Evolutionary conservation across 2,113 vertebrate species (phyloP).

Genomic region (Lutjanus erythropterus): DNA sequence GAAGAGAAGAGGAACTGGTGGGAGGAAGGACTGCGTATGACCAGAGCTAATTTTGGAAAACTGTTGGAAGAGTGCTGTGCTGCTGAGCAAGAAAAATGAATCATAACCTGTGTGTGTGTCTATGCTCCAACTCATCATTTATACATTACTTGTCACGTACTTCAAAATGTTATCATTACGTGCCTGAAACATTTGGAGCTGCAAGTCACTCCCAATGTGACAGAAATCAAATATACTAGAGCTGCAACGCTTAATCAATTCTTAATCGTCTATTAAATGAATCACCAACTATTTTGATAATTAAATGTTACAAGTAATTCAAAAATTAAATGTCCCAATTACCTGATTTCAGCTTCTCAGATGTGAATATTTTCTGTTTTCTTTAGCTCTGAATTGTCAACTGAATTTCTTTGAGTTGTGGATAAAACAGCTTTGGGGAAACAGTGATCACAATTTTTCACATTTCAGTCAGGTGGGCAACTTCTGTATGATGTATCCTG

Average conservation of each 20-base stretch:
- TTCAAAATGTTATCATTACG: not conserved
- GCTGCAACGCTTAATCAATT: too few relatives aligned
- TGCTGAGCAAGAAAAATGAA: slow-evolving; percentile 58
- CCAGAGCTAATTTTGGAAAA: slow-evolving; percentile 69
- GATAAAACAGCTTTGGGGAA: too few relatives aligned
- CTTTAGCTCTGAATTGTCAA: too few relatives aligned
- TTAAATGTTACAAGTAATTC: too few relatives aligned
- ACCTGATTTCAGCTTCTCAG: too few relatives aligned
- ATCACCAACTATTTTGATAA: too few relatives aligned
- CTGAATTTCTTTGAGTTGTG: too few relatives aligned
- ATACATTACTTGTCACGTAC: not conserved
- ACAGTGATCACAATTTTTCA: too few relatives aligned
- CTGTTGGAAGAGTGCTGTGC: slow-evolving; percentile 49
- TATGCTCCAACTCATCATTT: slow-evolving; percentile 1
- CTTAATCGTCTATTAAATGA: too few relatives aligned
- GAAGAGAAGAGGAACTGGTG: slow-evolving; percentile 64
- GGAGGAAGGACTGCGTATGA: slow-evolving; percentile 61
- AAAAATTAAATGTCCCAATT: too few relatives aligned
- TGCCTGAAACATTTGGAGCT: not conserved
- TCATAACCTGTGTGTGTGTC: slow-evolving; percentile 42
- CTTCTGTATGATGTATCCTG: too few relatives aligned
- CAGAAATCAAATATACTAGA: not conserved
- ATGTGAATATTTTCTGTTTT: not conserved
- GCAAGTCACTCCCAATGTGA: not conserved
- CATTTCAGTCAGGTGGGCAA: too few relatives aligned